Percentiles rank a stretch among this genome's conserved stretches.
Evolutionary conservation across 2,888 invertebrate species (phyloP).

Genomic region (Megaustenia siamemsis): DNA sequence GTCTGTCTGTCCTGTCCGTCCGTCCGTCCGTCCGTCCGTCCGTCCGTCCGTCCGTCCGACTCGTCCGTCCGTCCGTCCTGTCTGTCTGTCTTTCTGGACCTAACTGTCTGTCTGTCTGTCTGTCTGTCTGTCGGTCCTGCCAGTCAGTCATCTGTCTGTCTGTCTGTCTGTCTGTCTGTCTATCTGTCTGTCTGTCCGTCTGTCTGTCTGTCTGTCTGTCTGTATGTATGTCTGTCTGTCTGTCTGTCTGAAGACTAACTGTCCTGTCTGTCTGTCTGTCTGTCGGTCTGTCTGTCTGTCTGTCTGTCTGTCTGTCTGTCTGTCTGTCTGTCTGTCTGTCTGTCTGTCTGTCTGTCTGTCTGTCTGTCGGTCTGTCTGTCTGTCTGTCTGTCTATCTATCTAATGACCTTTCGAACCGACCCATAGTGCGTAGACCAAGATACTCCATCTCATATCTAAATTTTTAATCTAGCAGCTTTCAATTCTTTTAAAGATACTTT

Average conservation of each 20-base stretch:
- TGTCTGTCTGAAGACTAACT: no score
- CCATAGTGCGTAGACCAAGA: no score
- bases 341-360: conserved; percentile 3
- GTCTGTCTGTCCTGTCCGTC: neutral
- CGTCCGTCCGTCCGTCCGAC: neutral
- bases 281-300: neutral
- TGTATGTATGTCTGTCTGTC: no score
- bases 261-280: neutral
- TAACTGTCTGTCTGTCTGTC: conserved; percentile 13
- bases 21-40: neutral
- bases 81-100: conserved; percentile 1
- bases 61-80: conserved; percentile 21
- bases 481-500: no score
- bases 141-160: conserved; percentile 10
- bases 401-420: neutral
- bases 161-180: neutral
- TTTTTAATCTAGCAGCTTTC: no score
- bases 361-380: conserved; percentile 8
- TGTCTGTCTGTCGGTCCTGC: neutral
- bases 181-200: neutral
- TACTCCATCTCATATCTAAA: no score
- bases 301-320: conserved; percentile 30
- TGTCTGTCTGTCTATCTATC: neutral
- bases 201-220: no score
- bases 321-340: conserved; percentile 12